Percentiles rank a stretch among this genome's conserved stretches.
Conservation (phyloP, 2,888 invertebrate genomes). For the Priocnemis perturbator region DNA sequence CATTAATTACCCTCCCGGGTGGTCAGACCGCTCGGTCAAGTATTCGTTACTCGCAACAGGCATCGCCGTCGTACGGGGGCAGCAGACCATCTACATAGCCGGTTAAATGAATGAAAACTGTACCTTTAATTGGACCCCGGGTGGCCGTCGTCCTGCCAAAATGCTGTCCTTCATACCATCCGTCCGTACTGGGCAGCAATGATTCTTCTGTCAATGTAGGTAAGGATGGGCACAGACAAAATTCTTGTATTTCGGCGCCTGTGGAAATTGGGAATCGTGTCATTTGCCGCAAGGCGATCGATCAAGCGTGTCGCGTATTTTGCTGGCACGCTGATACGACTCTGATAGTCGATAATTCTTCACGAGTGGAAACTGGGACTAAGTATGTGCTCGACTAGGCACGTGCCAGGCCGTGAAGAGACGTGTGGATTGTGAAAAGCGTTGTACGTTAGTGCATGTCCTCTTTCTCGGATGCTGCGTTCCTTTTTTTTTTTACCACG, state of each 20-base stretch:
- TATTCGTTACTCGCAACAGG: slow-evolving; percentile 24
- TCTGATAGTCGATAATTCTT: slow-evolving; percentile 29
- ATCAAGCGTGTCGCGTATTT: slow-evolving; percentile 20
- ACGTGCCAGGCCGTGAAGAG: slow-evolving; percentile 37
- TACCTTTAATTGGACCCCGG: slow-evolving; percentile 35
- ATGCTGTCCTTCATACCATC: neutral
- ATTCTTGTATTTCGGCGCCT: too few relatives aligned
- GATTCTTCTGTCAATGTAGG: too few relatives aligned
- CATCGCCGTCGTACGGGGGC: too few relatives aligned
- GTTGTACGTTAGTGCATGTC: too few relatives aligned
- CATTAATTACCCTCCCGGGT: slow-evolving; percentile 51
- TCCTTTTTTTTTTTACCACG: too few relatives aligned
- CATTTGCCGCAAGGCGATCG: too few relatives aligned
- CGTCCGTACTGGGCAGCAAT: too few relatives aligned
- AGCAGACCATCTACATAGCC: slow-evolving; percentile 28
- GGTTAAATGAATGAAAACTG: slow-evolving; percentile 42
- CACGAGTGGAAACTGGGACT: slow-evolving; percentile 39
- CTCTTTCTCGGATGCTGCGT: too few relatives aligned
- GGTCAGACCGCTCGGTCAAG: slow-evolving; percentile 30
- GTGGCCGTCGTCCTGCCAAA: slow-evolving; percentile 16
- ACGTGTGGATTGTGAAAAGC: too few relatives aligned
- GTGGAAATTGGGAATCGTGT: too few relatives aligned
- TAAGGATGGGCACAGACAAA: too few relatives aligned
- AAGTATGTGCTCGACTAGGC: slow-evolving; percentile 34
- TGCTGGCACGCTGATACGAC: slow-evolving; percentile 28